Base-by-base conservation (phyloP, 2,888 invertebrate genomes). In the Chrysina gloriosa region DNA sequence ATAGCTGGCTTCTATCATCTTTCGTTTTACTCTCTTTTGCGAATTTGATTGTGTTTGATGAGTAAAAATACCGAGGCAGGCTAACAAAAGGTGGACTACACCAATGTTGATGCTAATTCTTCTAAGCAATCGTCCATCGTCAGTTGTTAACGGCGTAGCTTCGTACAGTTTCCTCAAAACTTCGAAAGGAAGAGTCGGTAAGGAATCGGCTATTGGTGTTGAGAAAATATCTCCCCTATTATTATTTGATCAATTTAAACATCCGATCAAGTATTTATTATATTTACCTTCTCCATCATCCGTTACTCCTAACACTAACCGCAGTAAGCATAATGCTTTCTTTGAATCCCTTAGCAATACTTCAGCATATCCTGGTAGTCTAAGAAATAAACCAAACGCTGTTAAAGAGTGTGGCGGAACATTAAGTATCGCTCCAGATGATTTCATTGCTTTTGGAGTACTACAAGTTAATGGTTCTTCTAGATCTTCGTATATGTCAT, bases 371-470 rank as follows among this genome's bases (percentile, higher is more conserved):
- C 95, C 93, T 0, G 96, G 95, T 75, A 97, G 84, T 74, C 95
- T 88, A 19, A 97, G 86, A 81, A 97, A 94, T 68, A 97, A 84
- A 0, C 95, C 95, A 79, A 97, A 94, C 9, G 96, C 96, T 1
- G 95, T 92, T 72, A 97, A 86, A 48, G 96, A 95, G 84, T 97
- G 97, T 63, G 95, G 92, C 3, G 97, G 96, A 65, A 93, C 91
- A 61, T 89, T 87, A n/a, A 88, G 86, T 4, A 87, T 85, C 1
- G 85, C 80, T n/a, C 65, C 63, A 4, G 70, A 3, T 2, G 70
- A 63, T 74, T 87, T 87, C 0, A 87, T 80, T 1, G 86, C 80
- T 5, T 86, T 82, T 71, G 85, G 85, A 3, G 86, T 83, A 19
- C 63, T 67, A 25, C 78, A 81, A 2, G 6, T 56, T 36, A 56